These are phyloP conservation scores for Loripinus fragilis DNA, from an alignment of 2,888 invertebrate species.

Conservation along the genomic window DNA sequence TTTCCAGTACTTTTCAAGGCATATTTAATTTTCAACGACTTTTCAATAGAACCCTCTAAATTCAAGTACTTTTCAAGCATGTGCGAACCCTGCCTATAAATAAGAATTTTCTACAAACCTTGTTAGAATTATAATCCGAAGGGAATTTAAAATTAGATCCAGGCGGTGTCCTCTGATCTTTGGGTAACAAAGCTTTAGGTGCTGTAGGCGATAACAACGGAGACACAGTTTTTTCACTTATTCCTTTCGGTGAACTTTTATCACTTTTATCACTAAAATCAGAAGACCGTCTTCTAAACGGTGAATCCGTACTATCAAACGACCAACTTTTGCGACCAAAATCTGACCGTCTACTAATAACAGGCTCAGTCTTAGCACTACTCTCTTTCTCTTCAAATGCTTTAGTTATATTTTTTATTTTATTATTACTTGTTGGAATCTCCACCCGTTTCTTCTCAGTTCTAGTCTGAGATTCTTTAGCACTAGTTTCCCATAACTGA, in stretches of 20 bases:
- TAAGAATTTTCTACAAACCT: conserved; percentile 4
- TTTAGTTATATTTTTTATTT: conserved; percentile 55
- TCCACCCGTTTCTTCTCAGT: conserved; percentile 47
- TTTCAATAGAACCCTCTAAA: too few relatives aligned
- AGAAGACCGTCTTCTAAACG: background rate
- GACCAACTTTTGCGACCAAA: conserved; percentile 23
- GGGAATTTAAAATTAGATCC: background rate
- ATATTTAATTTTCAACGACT: too few relatives aligned
- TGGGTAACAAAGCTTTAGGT: conserved; percentile 53
- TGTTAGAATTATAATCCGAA: conserved; percentile 15
- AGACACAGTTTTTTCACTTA: conserved; percentile 37
- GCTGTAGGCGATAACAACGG: conserved; percentile 38
- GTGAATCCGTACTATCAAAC: conserved; percentile 21
- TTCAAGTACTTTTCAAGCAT: too few relatives aligned
- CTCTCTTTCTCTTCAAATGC: conserved; percentile 60
- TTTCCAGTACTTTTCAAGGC: too few relatives aligned
- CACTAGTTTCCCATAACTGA: conserved; percentile 52
- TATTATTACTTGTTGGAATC: conserved; percentile 43
- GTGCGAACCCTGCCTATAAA: too few relatives aligned
- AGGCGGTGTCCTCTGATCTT: background rate
- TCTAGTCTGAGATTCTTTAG: conserved; percentile 48
- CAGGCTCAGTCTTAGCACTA: conserved; percentile 43
- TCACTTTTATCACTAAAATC: conserved; percentile 22
- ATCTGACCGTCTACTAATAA: conserved; percentile 35
- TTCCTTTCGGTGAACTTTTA: conserved; percentile 31